Percentiles rank a stretch among this genome's conserved stretches.
Evolutionary conservation across 2,113 vertebrate genomes (phyloP).

Genomic region (Oxyura jamaicensis): DNA sequence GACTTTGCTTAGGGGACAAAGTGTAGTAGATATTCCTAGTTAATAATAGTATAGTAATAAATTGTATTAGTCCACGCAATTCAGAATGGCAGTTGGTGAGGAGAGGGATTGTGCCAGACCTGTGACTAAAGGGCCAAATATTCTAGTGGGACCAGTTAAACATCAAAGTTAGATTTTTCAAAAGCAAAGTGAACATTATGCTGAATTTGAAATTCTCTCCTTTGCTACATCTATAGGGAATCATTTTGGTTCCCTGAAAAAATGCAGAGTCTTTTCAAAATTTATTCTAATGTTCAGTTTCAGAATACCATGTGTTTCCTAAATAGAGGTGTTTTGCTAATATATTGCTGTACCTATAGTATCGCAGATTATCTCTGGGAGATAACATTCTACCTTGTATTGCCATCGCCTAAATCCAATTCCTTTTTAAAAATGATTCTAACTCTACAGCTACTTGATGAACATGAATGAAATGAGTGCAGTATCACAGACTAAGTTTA

Average conservation of each 20-base stretch:
- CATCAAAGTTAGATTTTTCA: not conserved
- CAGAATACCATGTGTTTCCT: not conserved
- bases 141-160: not conserved
- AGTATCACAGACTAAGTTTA: not conserved
- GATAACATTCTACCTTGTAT: not conserved
- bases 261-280: not conserved
- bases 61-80: not conserved
- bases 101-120: not conserved
- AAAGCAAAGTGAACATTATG: not conserved
- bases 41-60: not conserved
- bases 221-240: not conserved
- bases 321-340: not conserved
- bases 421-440: not conserved
- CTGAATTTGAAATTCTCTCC: not conserved
- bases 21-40: slow-evolving; percentile 6
- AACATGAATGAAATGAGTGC: not conserved
- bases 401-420: not conserved
- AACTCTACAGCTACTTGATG: not conserved
- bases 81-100: not conserved
- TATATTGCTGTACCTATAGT: not conserved
- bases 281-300: not conserved
- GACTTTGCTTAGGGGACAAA: slow-evolving; percentile 2
- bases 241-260: not conserved
- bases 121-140: not conserved
- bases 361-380: not conserved